Base-by-base conservation (phyloP, 1,140 invertebrate species). In the Pissodes strobi region DNA sequence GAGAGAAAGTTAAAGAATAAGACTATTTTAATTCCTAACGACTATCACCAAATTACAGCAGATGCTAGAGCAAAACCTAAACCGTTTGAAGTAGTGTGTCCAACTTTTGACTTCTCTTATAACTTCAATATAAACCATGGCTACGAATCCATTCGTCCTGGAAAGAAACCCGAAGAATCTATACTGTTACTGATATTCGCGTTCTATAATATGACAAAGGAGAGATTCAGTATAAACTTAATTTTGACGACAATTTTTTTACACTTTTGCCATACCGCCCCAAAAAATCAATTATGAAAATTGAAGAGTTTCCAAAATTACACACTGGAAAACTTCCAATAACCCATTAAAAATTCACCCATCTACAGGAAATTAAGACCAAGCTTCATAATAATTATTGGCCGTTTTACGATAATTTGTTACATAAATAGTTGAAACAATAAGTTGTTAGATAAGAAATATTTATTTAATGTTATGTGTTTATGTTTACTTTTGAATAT, bases 1-100 rank as follows among this genome's bases (percentile, higher is more conserved):
- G 68, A 67, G 37, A 62, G 10, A 23, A 21, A 15, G n/a, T 4
- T 57, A 49, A 23, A 51, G 43, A 38, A 43, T 8, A 43, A 17
- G 15, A 12, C 8, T 15, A 43, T 43, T 9, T 19, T 17, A 12
- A 43, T 43, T 43, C 2, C 39, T 1, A 43, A 43, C 15, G 39
- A 43, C 12, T 43, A 43, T 12, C 39, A 43, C 8, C 39, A 17
- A 2, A 43, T 43, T 1, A 43, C 39, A 43, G 1, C 1, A 8
- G 39, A 43, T 13, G 39, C 39, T 13, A 1, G 18, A 13, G 1
- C 17, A 12, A 43, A 43, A 1, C 39, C 39, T 8, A 2, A 43
- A 12, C 39, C 39, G 17, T 43, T 17, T 19, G 13, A 43, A 43
- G 39, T 3, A 1, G 15, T 43, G 1, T 43, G 39, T 43, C 39